Evolutionary conservation across 1,140 invertebrate genomes (phyloP).

Genomic region (Bombus impatiens): DNA sequence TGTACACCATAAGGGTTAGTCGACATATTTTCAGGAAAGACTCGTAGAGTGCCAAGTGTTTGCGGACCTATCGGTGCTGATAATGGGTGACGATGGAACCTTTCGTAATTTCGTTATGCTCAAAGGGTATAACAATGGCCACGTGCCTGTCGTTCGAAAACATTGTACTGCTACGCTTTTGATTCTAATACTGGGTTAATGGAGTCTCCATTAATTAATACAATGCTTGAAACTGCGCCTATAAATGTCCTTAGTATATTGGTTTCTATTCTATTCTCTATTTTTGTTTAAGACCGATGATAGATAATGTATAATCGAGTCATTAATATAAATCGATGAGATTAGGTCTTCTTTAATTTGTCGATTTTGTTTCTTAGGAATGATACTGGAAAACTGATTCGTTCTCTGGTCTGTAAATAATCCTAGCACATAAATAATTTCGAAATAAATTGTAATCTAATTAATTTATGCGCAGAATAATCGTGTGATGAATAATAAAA

Average conservation of each 20-base stretch:
- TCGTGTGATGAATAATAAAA: too few relatives aligned
- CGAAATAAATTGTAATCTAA: too few relatives aligned
- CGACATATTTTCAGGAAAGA: slow-evolving; percentile 9
- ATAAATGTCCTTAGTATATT: too few relatives aligned
- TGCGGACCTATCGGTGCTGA: slow-evolving; percentile 25
- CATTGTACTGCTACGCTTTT: slow-evolving; percentile 11
- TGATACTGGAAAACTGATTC: too few relatives aligned
- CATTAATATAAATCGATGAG: too few relatives aligned
- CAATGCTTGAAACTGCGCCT: background rate
- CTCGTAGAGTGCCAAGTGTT: slow-evolving; percentile 24
- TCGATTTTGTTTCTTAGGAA: too few relatives aligned
- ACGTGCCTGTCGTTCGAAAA: slow-evolving; percentile 32
- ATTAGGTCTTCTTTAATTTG: too few relatives aligned
- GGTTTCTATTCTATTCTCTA: background rate
- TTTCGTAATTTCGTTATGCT: slow-evolving; percentile 18
- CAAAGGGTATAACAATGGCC: slow-evolving; percentile 34
- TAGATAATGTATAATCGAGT: too few relatives aligned
- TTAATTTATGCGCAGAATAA: too few relatives aligned
- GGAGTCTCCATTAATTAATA: slow-evolving; percentile 35
- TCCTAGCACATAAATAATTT: too few relatives aligned
- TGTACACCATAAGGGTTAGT: background rate
- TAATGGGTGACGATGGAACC: background rate
- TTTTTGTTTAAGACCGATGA: too few relatives aligned
- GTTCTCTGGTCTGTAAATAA: too few relatives aligned
- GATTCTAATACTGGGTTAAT: background rate